Evolutionary conservation across 2,113 vertebrate genomes (phyloP).

Genomic region (Xyrauchen texanus): DNA sequence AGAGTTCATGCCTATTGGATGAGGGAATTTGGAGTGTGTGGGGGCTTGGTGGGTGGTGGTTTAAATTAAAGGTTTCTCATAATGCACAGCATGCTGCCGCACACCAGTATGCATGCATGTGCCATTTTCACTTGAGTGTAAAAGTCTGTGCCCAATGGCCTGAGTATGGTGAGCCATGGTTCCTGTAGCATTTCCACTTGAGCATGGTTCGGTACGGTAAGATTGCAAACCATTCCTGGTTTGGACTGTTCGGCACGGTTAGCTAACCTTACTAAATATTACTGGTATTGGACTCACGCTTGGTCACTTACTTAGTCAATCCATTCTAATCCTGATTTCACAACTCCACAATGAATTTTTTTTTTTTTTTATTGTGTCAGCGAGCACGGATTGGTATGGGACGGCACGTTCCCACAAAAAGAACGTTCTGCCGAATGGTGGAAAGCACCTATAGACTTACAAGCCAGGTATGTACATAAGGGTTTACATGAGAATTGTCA

Average conservation of each 20-base stretch:
- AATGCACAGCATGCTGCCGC: conserved; percentile 49
- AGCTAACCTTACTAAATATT: too few relatives aligned
- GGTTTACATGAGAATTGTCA: background rate
- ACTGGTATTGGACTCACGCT: too few relatives aligned
- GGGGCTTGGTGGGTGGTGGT: background rate
- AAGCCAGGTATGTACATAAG: background rate
- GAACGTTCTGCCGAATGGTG: background rate
- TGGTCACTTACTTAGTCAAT: too few relatives aligned
- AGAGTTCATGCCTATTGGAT: conserved; percentile 24
- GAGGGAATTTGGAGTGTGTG: conserved; percentile 32
- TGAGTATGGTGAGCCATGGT: background rate
- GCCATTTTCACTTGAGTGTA: conserved; percentile 39
- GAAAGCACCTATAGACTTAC: background rate
- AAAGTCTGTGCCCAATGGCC: conserved; percentile 43
- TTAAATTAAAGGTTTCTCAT: conserved; percentile 45
- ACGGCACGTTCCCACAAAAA: background rate
- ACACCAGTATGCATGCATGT: conserved; percentile 39
- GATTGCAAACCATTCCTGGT: too few relatives aligned
- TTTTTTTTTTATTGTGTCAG: too few relatives aligned
- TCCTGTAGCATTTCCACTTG: too few relatives aligned
- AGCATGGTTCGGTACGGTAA: too few relatives aligned
- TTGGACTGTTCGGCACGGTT: too few relatives aligned
- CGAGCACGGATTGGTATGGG: too few relatives aligned
- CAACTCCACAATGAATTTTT: too few relatives aligned
- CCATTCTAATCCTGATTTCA: too few relatives aligned